Evolutionary conservation across 2,797 vertebrate species (phyloP), one percentile per base, ranked within the genome.

Genomic region (Perodicticus potto): DNA sequence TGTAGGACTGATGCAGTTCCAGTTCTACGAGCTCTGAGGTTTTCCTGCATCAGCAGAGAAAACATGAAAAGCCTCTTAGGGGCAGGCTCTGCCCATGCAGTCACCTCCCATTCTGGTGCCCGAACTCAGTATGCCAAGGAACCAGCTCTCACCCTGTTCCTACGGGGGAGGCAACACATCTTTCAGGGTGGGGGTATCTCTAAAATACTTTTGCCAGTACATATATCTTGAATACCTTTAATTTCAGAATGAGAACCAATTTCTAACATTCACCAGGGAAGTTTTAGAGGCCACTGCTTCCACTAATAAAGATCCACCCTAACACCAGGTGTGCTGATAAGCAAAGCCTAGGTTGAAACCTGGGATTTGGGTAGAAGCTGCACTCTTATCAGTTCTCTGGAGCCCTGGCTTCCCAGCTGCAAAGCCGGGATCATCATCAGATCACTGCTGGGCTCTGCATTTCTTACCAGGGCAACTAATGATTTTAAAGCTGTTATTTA

Each of bases 361-460:
- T 76, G 89, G 72, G 27, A 34, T 13, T 57, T 1, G 10, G 49
- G 0, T 11, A 40, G 16, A 7, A 55, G 22, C 20, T 23, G 16
- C 1, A 0, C 4, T 32, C 2, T 0, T 8, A 5, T 43, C 6
- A 3, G 7, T 45, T 57, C 49, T 45, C 0, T 2, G 12, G 40
- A 3, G 32, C 34, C 0, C 61, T 16, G 70, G 19, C 61, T 73
- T 67, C 77, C 16, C 17, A 17, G 20, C 32, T 49, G 49, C 49
- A 49, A 49, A 49, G 49, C 49, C 1, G 7, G 7, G 6, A 27
- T 29, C 61, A 32, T 20, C 11, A 2, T 13, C 29, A 40, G 80
- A 76, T 19, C 67, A 27, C 12, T 0, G 0, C 37, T 73, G 45
- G 49, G 43, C 19, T 84, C 23, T n/a, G 43, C 16, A 20, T 32